Evolutionary conservation across 2,113 vertebrate genomes (phyloP).

Genomic region (Cricetomys ansorgei): DNA sequence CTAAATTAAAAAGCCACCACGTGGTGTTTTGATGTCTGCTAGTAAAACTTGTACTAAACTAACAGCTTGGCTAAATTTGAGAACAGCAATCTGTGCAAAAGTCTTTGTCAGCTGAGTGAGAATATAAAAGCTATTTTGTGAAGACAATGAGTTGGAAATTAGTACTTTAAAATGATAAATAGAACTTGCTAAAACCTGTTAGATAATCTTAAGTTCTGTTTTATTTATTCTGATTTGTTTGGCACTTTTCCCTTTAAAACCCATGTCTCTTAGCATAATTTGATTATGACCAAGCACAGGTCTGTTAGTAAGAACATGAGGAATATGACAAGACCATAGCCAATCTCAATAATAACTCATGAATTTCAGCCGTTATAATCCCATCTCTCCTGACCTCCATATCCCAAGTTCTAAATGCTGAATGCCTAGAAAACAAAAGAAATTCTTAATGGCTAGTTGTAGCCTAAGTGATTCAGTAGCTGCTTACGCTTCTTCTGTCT

Average conservation of each 20-base stretch:
- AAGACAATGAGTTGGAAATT: conserved; percentile 54
- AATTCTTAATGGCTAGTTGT: not conserved
- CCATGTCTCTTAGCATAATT: not conserved
- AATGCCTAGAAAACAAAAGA: not conserved
- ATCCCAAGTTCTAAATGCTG: not conserved
- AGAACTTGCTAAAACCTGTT: not conserved
- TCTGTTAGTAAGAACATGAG: not conserved
- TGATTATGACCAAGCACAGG: not conserved
- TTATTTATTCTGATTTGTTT: not conserved
- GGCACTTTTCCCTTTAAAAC: conserved; percentile 32
- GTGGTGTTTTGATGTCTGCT: conserved; percentile 80
- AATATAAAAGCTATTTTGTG: conserved; percentile 59
- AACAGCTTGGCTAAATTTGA: conserved; percentile 34
- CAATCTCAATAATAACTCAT: not conserved
- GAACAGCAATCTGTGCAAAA: conserved; percentile 53
- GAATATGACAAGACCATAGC: not conserved
- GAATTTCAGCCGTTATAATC: not conserved
- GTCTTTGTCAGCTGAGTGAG: conserved; percentile 44
- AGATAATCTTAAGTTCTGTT: not conserved
- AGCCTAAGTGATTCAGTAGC: not conserved
- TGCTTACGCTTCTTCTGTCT: not conserved
- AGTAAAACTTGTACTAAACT: conserved; percentile 70
- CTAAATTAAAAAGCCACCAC: conserved; percentile 83
- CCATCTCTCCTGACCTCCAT: not conserved
- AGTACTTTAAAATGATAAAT: not conserved